A percentile compares a stretch with the other conserved stretches of the same genome.
Evolutionary conservation across 2,113 vertebrate genomes (phyloP).

Genomic region (Gallinago jamesoni): DNA sequence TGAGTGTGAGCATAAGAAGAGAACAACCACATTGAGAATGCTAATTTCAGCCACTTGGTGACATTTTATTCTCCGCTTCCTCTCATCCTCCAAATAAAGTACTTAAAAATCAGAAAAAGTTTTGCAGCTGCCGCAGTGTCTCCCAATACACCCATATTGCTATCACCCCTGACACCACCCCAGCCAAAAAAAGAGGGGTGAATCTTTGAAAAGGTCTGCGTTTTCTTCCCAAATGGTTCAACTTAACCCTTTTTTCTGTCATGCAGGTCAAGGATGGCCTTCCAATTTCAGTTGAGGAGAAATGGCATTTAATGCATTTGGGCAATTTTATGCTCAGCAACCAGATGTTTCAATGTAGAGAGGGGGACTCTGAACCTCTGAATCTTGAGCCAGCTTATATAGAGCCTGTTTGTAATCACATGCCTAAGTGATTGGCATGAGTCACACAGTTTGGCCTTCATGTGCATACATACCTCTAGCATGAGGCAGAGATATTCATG

Average conservation of each 20-base stretch:
- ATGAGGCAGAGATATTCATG: neutral
- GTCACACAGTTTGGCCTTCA: neutral
- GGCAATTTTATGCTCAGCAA: neutral
- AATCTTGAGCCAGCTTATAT: neutral
- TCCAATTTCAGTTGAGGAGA: neutral
- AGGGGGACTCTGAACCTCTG: neutral
- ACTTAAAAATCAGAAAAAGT: neutral
- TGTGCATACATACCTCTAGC: neutral
- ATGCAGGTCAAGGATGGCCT: neutral
- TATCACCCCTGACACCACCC: fast-evolving
- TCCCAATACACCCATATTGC: neutral
- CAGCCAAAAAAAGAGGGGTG: neutral
- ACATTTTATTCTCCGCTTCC: neutral
- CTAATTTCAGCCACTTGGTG: neutral
- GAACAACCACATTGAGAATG: neutral
- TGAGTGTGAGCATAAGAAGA: neutral
- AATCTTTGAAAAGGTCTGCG: neutral
- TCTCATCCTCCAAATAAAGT: neutral
- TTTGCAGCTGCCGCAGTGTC: neutral
- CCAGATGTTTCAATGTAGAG: neutral
- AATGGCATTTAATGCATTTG: neutral
- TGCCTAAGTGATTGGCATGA: neutral
- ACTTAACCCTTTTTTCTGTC: neutral
- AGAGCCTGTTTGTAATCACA: neutral
- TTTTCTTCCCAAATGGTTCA: neutral